Conservation (phyloP, 1,140 invertebrate genomes). For the Micrasema longulum region DNA sequence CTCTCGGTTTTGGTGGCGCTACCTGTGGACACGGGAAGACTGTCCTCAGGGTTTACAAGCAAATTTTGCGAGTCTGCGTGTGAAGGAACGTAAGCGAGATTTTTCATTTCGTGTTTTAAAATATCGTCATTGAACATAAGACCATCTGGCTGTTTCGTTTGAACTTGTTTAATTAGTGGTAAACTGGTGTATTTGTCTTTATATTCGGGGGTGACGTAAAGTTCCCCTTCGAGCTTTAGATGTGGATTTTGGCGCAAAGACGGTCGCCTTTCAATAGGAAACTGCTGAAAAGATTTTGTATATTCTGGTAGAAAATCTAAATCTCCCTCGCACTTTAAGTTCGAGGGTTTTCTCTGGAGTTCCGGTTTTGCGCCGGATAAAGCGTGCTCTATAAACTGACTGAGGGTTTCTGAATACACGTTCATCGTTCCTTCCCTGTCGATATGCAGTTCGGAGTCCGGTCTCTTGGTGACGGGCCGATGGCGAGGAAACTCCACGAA, state of each 20-base stretch:
- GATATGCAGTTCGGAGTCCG: slow-evolving; percentile 44
- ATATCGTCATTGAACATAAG: slow-evolving; percentile 34
- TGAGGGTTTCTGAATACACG: slow-evolving; percentile 47
- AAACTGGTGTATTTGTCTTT: slow-evolving; percentile 54
- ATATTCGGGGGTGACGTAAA: slow-evolving; percentile 62
- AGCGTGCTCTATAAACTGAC: slow-evolving; percentile 49
- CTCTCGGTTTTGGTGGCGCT: slow-evolving; percentile 32
- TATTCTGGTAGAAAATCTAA: slow-evolving; percentile 63
- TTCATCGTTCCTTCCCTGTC: slow-evolving; percentile 44
- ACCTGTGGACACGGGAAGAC: slow-evolving; percentile 54
- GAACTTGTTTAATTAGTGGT: slow-evolving; percentile 37
- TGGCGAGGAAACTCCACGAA: slow-evolving; percentile 59
- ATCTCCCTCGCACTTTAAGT: slow-evolving; percentile 64
- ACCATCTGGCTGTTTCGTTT: slow-evolving; percentile 37
- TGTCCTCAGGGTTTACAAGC: slow-evolving; percentile 45
- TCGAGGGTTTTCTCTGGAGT: slow-evolving; percentile 59
- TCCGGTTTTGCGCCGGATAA: slow-evolving; percentile 61
- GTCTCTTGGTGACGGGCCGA: slow-evolving; percentile 55
- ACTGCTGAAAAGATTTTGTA: slow-evolving; percentile 60
- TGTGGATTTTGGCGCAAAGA: slow-evolving; percentile 58
- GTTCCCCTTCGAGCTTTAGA: slow-evolving; percentile 60
- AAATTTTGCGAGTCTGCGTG: slow-evolving; percentile 33
- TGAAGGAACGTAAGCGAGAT: slow-evolving; percentile 6
- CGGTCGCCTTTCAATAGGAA: slow-evolving; percentile 53
- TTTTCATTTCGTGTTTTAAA: slow-evolving; percentile 19